phyloP scores from a whole-genome alignment of 2,113 vertebrate genomes.

The Zosterops lateralis region DNA sequence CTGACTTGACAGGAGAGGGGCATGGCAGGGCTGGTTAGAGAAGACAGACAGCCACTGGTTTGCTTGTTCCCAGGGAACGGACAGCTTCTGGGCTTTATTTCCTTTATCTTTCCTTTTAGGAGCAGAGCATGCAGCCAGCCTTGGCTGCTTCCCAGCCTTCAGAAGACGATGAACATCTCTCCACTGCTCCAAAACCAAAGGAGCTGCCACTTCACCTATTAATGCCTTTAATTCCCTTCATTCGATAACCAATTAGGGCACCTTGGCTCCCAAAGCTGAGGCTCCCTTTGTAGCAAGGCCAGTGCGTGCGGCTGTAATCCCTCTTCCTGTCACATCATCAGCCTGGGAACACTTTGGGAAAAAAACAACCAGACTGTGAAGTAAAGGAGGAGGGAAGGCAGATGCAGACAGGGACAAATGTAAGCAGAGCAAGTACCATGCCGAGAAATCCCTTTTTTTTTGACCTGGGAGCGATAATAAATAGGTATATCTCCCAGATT shows the following conservation, averaged over 20 bases:
- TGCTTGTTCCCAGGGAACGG: background rate
- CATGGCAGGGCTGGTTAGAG: accelerated
- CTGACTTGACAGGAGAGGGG: accelerated
- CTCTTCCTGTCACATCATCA: conserved; percentile 49
- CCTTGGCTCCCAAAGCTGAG: conserved; percentile 8
- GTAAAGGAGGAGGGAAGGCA: background rate
- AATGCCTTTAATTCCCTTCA: conserved; percentile 48
- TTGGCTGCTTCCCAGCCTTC: background rate
- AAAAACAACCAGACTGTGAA: background rate
- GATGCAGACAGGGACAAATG: background rate
- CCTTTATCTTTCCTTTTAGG: background rate
- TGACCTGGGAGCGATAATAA: background rate
- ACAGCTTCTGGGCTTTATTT: background rate
- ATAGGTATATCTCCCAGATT: conserved; percentile 36
- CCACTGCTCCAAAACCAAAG: background rate
- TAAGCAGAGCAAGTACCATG: background rate
- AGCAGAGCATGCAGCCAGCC: background rate
- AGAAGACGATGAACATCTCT: background rate
- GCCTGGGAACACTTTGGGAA: conserved; percentile 6
- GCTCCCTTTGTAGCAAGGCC: conserved; percentile 16
- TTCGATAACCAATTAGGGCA: conserved; percentile 62
- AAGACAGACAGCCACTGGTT: accelerated
- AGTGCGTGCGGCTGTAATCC: background rate
- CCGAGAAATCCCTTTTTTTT: background rate
- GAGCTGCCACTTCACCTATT: conserved; percentile 29